Evolutionary conservation across 23 tunicate species (phyloP), one percentile per base, ranked within the genome.

Genomic region (Trididemnum nubilum): DNA sequence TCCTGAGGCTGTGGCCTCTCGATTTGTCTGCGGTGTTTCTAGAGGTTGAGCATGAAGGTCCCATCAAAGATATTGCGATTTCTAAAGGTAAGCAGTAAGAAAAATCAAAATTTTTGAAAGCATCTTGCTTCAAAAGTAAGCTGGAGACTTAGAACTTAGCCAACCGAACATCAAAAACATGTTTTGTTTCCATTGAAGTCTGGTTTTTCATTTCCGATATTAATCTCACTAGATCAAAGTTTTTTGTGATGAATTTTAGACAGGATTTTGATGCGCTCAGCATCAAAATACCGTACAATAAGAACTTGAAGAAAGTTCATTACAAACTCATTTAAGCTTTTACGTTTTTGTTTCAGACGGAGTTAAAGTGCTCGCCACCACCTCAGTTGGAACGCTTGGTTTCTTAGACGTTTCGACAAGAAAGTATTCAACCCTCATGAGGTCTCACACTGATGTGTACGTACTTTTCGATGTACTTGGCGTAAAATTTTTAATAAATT

Each of bases 41-140:
- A 37, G 98, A 93, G 88, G 98, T 92, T 9, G 87, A 87, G 54
- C 98, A 93, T 78, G 98, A 93, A 36, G 89, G 89, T 2, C 72
- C 87, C 4, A 60, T 93, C 15, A 39, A 70, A 34, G 98, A 93
- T 58, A 34, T 93, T 33, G 89, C 86, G 36, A 36, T 87, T 0
- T 83, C 90, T 0, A 26, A 57, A 71, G 92, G 97, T 92, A 22
- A 12, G 82, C 30, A 22, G 69, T 63, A 7, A 7, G 38, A n/a
- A n/a, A n/a, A n/a, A 5, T 5, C n/a, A 63, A 63, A 25, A 15
- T 49, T 49, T 49, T 49, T 49, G 12, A 49, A 49, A 49, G 57
- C 57, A 49, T 12, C 57, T 9, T 49, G n/a, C n/a, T n/a, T n/a
- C n/a, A n/a, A n/a, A n/a, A n/a, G n/a, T n/a, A n/a, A n/a, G n/a